These are phyloP conservation scores for Lycaon pictus DNA, from an alignment of 2,113 vertebrate species.

Conservation along the genomic window DNA sequence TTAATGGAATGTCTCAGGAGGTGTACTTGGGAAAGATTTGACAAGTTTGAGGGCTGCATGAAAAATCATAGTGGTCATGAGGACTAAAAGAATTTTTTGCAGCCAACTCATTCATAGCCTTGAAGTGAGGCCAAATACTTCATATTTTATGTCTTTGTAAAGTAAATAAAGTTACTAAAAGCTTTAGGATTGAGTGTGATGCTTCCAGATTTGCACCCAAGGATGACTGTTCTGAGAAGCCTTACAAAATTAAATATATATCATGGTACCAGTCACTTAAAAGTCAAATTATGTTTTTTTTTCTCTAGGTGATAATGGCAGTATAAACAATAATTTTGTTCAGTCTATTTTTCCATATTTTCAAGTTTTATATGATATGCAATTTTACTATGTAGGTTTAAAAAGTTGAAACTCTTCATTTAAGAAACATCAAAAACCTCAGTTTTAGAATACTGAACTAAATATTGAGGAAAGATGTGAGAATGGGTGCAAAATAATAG, in stretches of 20 bases:
- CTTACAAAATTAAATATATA: neutral
- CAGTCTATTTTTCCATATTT: neutral
- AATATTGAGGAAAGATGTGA: constrained; percentile 29
- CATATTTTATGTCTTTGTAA: neutral
- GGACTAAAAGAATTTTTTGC: neutral
- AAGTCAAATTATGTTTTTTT: neutral
- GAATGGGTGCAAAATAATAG: neutral
- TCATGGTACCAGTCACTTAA: neutral
- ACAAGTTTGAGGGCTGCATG: neutral
- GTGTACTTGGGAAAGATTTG: neutral
- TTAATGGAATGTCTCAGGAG: neutral
- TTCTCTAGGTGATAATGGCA: neutral
- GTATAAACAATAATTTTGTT: neutral
- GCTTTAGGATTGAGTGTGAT: neutral
- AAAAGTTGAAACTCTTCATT: neutral
- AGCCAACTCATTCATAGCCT: neutral
- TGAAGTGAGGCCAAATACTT: neutral
- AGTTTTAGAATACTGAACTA: neutral
- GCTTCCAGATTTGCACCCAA: neutral
- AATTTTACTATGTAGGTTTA: neutral
- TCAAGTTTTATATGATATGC: neutral
- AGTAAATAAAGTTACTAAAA: neutral
- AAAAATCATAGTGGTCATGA: neutral
- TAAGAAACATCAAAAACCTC: neutral
- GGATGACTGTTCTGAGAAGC: neutral